Conservation (phyloP, 1,140 invertebrate species). For the Drosophila mauritiana region DNA sequence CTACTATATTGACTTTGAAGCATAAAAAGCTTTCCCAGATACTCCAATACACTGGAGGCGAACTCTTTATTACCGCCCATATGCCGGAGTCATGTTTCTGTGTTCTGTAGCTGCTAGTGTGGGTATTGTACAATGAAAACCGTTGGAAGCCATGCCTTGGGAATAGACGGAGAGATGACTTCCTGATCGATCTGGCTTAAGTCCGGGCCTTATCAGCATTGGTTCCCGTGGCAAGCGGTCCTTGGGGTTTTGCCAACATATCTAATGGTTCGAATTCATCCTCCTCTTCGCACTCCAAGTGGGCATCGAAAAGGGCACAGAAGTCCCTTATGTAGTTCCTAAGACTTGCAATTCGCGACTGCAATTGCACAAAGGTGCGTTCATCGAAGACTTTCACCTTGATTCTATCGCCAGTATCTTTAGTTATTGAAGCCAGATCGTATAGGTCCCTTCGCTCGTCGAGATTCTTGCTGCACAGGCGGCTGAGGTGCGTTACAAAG, state of each 20-base stretch:
- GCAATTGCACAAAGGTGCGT: conserved; percentile 25
- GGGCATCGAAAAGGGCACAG: conserved; percentile 31
- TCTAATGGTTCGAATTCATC: not conserved
- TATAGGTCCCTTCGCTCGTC: conserved; percentile 19
- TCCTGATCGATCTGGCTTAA: conserved; percentile 46
- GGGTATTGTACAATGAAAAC: conserved; percentile 33
- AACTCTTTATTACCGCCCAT: conserved; percentile 64
- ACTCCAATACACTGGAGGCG: conserved; percentile 67
- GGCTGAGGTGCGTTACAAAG: conserved; percentile 24
- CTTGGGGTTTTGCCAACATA: not conserved
- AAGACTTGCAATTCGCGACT: conserved; percentile 10
- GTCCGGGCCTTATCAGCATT: not conserved
- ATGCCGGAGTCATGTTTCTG: conserved; percentile 24
- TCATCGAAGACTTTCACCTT: conserved; percentile 51
- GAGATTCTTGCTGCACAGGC: conserved; percentile 18
- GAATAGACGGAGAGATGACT: conserved; percentile 41
- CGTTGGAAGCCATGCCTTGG: conserved; percentile 28
- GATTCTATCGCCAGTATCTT: conserved; percentile 25
- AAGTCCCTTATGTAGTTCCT: conserved; percentile 23
- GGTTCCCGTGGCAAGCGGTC: not conserved
- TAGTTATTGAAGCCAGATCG: conserved; percentile 18
- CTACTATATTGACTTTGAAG: conserved; percentile 77
- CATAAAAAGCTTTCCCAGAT: conserved; percentile 81
- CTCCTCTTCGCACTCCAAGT: conserved; percentile 7
- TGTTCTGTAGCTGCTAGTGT: conserved; percentile 21